Evolutionary conservation across 2,113 vertebrate species (phyloP), one percentile per base, ranked within the genome.

Genomic region (Alouatta palliata): DNA sequence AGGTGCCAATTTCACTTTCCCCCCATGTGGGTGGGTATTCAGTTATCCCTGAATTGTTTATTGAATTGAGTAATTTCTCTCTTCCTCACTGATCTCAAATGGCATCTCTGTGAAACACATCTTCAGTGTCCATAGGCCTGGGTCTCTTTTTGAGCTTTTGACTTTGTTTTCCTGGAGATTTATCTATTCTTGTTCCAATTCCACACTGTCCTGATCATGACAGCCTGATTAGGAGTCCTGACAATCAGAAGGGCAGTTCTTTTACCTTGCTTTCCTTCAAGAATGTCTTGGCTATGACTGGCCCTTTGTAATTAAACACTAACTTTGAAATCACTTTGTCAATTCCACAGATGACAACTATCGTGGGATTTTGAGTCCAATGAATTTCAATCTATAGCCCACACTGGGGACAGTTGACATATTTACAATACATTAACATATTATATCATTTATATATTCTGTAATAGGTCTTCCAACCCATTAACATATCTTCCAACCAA

Each of bases 1-100:
- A 21, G 43, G 75, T n/a, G 6, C 73, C 25, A 21, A 14, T n/a
- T 6, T 30, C 37, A 10, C 32, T 10, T 2, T 21, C 2, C 14
- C 21, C 54, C 25, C 5, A 0, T 5, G 14, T 54, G n/a, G 9
- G 30, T 4, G n/a, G 25, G 56, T 30, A 7, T 14, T 30, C 25
- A 0, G 37, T 21, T 40, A 14, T 12, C 20, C 30, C 37, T 9
- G 54, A 17, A 4, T 11, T 12, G 16, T 11, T 43, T 21, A 8
- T 37, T 25, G 20, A 58, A 16, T 9, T 56, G 49, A 52, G 49
- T 52, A 8, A 61, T 30, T 64, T 30, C 30, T 43, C 21, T 79
- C 45, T 61, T 71, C 45, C 35, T 14, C 45, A 27, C 21, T 23
- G 83, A 52, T 23, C 64, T 45, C 21, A 7, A 43, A 76, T 12